phyloP scores from a whole-genome alignment of 30 jellyfish, hydroid and myxozoan species.

The Rhopilema esculentum region DNA sequence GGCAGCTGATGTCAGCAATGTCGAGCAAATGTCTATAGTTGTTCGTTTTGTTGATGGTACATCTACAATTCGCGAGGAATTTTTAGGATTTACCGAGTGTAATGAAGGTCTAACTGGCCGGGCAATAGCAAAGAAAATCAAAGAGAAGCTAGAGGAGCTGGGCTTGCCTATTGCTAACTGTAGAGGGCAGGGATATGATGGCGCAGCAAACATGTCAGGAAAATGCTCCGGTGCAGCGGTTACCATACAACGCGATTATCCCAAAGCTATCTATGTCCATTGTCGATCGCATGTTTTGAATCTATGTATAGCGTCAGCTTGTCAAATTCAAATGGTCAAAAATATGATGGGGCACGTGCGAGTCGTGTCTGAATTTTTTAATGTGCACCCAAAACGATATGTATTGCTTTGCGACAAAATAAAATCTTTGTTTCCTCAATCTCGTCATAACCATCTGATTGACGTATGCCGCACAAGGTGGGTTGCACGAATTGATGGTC shows the following conservation, averaged over 20 bases:
- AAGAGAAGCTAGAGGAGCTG: neutral
- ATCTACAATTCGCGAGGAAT: slow-evolving; percentile 44
- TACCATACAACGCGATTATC: slow-evolving; percentile 58
- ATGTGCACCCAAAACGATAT: slow-evolving; percentile 34
- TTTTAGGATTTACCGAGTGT: slow-evolving; percentile 39
- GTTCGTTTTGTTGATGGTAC: slow-evolving; percentile 16
- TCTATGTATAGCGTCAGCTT: slow-evolving; percentile 49
- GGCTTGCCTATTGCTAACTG: neutral
- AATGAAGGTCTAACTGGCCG: slow-evolving; percentile 53
- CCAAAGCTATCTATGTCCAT: too few relatives aligned
- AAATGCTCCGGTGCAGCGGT: slow-evolving; percentile 38
- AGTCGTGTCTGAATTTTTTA: slow-evolving; percentile 18
- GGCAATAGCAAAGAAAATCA: neutral
- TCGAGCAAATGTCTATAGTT: slow-evolving; percentile 56
- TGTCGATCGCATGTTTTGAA: slow-evolving; percentile 45
- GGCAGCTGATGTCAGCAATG: slow-evolving; percentile 53
- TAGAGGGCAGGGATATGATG: slow-evolving; percentile 20
- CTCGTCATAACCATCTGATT: slow-evolving; percentile 7
- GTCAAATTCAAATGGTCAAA: slow-evolving; percentile 47
- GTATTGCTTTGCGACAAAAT: neutral
- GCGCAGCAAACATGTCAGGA: slow-evolving; percentile 53
- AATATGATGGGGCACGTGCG: slow-evolving; percentile 53
- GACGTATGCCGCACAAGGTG: slow-evolving; percentile 69
- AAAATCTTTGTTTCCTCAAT: neutral
- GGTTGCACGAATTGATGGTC: slow-evolving; percentile 56